These are phyloP conservation scores for Amblyopsis hoosieri DNA, from an alignment of 2,797 vertebrate species.

Conservation along the genomic window DNA sequence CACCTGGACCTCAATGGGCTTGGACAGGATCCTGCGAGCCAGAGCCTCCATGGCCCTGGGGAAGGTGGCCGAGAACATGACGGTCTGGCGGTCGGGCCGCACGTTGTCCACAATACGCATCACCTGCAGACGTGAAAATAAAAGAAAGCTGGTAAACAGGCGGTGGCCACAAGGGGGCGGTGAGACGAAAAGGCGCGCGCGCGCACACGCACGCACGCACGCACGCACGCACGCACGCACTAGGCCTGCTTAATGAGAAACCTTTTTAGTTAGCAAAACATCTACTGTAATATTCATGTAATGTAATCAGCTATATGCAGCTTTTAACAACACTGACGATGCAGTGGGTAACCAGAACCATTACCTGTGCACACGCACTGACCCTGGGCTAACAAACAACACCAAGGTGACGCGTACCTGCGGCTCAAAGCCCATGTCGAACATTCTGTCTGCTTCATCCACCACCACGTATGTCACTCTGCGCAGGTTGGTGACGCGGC, in stretches of 20 bases:
- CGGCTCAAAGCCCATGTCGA: constrained; percentile 99
- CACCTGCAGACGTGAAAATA: constrained; percentile 74
- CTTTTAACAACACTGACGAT: too few species aligned
- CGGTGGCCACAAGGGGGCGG: too few species aligned
- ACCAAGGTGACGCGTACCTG: constrained; percentile 78
- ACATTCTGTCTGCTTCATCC: constrained; percentile 99
- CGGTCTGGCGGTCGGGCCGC: constrained; percentile 95
- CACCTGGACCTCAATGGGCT: constrained; percentile 96
- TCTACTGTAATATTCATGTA: too few species aligned
- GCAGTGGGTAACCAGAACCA: too few species aligned
- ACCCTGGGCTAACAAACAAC: too few species aligned
- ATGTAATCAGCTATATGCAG: too few species aligned
- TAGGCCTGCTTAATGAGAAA: too few species aligned
- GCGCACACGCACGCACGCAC: too few species aligned
- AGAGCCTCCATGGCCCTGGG: constrained; percentile 98
- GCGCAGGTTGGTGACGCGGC: constrained; percentile 96
- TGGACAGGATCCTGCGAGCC: constrained; percentile 91
- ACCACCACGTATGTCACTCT: constrained; percentile 94
- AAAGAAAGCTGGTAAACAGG: background rate
- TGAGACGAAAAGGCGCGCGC: too few species aligned
- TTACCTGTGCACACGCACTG: too few species aligned
- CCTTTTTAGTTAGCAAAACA: too few species aligned
- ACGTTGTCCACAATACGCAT: constrained; percentile 99
- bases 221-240: too few species aligned
- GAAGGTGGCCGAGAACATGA: constrained; percentile 99